These are phyloP conservation scores for Galaxias olidus DNA, from an alignment of 2,797 vertebrate species.

Conservation along the genomic window DNA sequence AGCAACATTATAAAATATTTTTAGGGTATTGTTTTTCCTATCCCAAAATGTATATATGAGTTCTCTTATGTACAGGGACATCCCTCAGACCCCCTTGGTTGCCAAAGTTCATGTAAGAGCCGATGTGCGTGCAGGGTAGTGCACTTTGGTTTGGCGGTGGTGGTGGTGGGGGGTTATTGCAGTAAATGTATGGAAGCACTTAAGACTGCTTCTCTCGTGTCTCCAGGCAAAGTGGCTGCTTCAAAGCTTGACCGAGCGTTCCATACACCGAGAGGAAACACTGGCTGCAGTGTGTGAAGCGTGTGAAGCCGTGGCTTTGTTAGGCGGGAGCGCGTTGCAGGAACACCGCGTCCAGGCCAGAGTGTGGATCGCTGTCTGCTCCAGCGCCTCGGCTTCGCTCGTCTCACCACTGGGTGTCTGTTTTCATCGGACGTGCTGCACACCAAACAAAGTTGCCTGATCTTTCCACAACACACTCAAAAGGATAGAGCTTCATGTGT, in stretches of 20 bases:
- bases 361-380: constrained; percentile 68
- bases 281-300: no score
- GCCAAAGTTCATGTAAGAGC: neutral
- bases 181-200: constrained; percentile 53
- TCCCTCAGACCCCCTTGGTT: no score
- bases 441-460: constrained; percentile 66
- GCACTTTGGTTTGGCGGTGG: constrained; percentile 10
- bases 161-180: constrained; percentile 25
- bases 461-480: constrained; percentile 42
- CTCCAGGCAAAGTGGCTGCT: constrained; percentile 54
- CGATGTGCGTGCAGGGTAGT: neutral
- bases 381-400: constrained; percentile 58
- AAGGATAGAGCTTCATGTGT: no score
- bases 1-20: no score
- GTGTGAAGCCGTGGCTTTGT: constrained; percentile 60
- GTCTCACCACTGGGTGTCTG: constrained; percentile 49
- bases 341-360: constrained; percentile 50
- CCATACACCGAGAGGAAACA: constrained; percentile 19
- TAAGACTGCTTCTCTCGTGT: constrained; percentile 57
- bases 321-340: constrained; percentile 62
- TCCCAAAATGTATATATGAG: no score
- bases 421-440: constrained; percentile 61
- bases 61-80: no score
- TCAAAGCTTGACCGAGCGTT: constrained; percentile 66
- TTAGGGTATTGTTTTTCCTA: no score